Base-by-base conservation (phyloP, 2,797 vertebrate species). In the Prionace glauca region DNA sequence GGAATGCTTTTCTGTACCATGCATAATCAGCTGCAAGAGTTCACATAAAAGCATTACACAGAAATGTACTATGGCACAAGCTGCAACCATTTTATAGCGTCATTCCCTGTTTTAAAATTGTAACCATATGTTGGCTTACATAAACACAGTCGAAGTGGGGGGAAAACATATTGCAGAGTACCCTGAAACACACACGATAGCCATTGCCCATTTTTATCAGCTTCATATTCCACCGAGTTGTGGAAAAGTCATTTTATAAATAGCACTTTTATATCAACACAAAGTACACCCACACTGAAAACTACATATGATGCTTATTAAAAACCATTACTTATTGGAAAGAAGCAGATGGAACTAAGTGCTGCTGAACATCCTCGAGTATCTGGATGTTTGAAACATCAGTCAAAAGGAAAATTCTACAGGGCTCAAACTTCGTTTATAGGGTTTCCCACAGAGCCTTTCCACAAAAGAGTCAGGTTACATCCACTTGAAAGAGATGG, bases 71-170 rank as follows among this genome's bases (percentile, higher is more conserved):
- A 32, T 90, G 87, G 26, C 56, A 62, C 62, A 18, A 91, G 62
- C 60, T 67, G 10, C 32, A 9, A n/a, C 60, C 14, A 62, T n/a
- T 67, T 91, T 91, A 60, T 60, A 12, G 36, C n/a, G 16, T 65
- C 32, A 91, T 91, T 91, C 62, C 32, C 60, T 91, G 88, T 91
- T 90, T 65, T 65, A 62, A 65, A 91, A 91, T 91, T 91, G 60
- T 91, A 65, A 91, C 32, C 60, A 65, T 60, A 88, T 88, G 86
- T 36, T 22, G n/a, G 88, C 16, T 20, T 65, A 65, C 32, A 16
- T 67, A 65, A 91, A 91, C 60, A 91, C 32, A 2, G 60, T n/a
- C 18, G n/a, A 91, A 65, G 65, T 91, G 32, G 62, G 32, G 62
- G 56, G 88, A 91, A 36, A 84, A 84, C 18, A 36, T 32, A 91